These are phyloP conservation scores for Gnatocerus cornutus DNA, from an alignment of 2,888 invertebrate species.

Conservation along the genomic window DNA sequence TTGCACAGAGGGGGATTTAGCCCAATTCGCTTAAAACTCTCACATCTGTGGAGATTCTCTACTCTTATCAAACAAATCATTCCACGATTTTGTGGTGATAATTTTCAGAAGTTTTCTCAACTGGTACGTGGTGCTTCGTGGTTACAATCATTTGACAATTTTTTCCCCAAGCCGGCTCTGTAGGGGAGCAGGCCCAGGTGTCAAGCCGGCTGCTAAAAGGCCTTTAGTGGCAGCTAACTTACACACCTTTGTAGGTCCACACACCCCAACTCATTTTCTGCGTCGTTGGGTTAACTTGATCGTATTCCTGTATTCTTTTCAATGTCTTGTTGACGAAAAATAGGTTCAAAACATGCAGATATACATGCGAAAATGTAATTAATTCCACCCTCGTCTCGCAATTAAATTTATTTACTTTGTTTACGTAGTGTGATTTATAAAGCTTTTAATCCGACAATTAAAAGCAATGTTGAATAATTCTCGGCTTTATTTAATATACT, in stretches of 20 bases:
- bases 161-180: slow-evolving; percentile 52
- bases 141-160: neutral
- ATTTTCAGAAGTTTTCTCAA: neutral
- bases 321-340: slow-evolving; percentile 33
- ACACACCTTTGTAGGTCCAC: slow-evolving; percentile 65
- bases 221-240: slow-evolving; percentile 61
- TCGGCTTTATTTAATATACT: slow-evolving; percentile 37
- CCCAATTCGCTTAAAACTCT: neutral
- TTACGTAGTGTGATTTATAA: slow-evolving; percentile 33
- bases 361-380: slow-evolving; percentile 15
- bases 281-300: slow-evolving; percentile 67
- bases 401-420: slow-evolving; percentile 38
- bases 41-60: neutral
- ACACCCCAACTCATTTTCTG: slow-evolving; percentile 69
- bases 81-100: neutral
- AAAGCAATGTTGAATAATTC: slow-evolving; percentile 33
- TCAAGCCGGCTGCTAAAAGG: slow-evolving; percentile 66
- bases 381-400: slow-evolving; percentile 19
- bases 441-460: slow-evolving; percentile 38
- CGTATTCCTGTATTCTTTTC: slow-evolving; percentile 35
- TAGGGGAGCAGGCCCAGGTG: slow-evolving; percentile 65
- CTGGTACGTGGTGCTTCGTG: neutral
- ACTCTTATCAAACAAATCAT: neutral
- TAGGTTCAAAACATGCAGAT: slow-evolving; percentile 10
- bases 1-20: slow-evolving; percentile 58